Percentiles rank a stretch among this genome's conserved stretches.
These are phyloP conservation scores for Morinoia aosen DNA, from an alignment of 2,888 invertebrate species.

Conservation along the genomic window DNA sequence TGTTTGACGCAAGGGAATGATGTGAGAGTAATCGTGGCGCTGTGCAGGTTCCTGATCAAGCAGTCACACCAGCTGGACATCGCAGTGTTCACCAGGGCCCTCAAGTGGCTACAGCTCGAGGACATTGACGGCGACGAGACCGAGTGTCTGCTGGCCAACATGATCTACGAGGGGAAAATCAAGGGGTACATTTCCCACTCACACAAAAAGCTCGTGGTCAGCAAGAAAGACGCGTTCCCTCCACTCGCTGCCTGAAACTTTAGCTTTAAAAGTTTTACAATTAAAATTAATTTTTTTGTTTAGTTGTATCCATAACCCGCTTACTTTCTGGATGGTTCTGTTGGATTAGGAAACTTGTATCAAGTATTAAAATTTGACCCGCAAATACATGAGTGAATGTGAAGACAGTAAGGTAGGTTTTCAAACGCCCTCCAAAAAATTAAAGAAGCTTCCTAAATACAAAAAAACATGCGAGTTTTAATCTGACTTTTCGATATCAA, in stretches of 20 bases:
- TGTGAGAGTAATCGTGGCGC: not conserved
- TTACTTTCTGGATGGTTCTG: not conserved
- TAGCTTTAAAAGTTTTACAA: not conserved
- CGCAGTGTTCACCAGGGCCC: slow-evolving; percentile 84
- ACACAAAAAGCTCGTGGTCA: slow-evolving; percentile 96
- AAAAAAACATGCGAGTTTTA: too few species aligned
- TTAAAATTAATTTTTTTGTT: not conserved
- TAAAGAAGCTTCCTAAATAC: too few species aligned
- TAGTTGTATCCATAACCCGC: not conserved
- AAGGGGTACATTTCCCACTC: slow-evolving; percentile 98
- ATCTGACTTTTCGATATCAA: too few species aligned
- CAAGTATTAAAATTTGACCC: too few species aligned
- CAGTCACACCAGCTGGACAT: slow-evolving; percentile 88
- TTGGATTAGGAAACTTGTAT: too few species aligned
- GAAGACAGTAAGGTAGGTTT: too few species aligned
- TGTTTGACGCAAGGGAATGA: not conserved
- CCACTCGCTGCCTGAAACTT: slow-evolving; percentile 62
- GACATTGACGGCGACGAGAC: slow-evolving; percentile 95
- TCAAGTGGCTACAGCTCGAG: slow-evolving; percentile 82
- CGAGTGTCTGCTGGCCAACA: slow-evolving; percentile 95
- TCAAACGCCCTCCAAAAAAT: too few species aligned
- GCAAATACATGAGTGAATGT: too few species aligned
- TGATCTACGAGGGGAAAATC: slow-evolving; percentile 96
- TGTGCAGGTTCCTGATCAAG: slow-evolving; percentile 71
- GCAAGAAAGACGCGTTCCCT: slow-evolving; percentile 98